Conservation (phyloP, 1,140 invertebrate species). For the Hycleus phaleratus region DNA sequence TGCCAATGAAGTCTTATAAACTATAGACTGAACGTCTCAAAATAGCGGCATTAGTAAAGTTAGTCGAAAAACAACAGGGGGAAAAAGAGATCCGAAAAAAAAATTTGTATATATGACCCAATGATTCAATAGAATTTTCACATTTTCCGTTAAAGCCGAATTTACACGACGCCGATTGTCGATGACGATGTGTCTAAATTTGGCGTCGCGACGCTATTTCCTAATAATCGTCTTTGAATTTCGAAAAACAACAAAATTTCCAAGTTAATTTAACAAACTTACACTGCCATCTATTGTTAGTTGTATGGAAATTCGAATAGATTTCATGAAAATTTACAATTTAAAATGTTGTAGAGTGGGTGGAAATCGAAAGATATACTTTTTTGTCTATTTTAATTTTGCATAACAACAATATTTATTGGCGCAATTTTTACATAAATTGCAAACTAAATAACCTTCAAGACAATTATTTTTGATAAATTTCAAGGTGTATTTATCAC, state of each 20-base stretch:
- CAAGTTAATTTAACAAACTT: too few species aligned
- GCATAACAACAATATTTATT: too few species aligned
- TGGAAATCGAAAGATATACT: too few species aligned
- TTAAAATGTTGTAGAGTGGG: too few species aligned
- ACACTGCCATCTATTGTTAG: too few species aligned
- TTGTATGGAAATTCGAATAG: too few species aligned
- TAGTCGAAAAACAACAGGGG: too few species aligned
- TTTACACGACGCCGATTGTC: conserved; percentile 14
- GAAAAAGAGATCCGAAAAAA: conserved; percentile 11
- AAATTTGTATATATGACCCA: conserved; percentile 24
- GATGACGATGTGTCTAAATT: conserved; percentile 15
- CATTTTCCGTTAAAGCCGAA: conserved; percentile 21
- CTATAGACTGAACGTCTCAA: conserved; percentile 21
- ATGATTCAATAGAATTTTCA: conserved; percentile 17
- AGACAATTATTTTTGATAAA: background rate
- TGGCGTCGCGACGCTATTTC: conserved; percentile 9
- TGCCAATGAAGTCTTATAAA: conserved; percentile 32
- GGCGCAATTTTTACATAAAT: background rate
- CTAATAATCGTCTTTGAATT: background rate
- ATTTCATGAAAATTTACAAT: too few species aligned
- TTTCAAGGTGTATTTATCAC: background rate
- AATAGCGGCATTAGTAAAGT: conserved; percentile 20
- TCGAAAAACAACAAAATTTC: too few species aligned
- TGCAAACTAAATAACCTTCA: background rate
- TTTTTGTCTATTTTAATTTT: too few species aligned